Evolutionary conservation across 2,113 vertebrate species (phyloP).

Genomic region (Aix galericulata): DNA sequence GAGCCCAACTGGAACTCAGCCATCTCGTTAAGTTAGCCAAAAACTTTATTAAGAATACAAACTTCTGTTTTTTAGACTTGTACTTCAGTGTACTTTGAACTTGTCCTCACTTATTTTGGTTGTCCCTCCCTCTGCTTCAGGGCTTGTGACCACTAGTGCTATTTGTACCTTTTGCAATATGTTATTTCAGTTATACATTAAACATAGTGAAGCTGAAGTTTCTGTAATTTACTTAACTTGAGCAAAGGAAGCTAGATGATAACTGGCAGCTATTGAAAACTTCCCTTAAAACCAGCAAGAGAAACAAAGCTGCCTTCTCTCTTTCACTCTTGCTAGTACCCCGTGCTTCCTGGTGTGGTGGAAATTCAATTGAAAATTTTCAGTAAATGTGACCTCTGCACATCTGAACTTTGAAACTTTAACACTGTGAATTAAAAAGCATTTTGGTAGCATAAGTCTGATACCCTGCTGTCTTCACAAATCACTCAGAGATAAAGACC

Average conservation of each 20-base stretch:
- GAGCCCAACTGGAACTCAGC: background rate
- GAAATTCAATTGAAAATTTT: background rate
- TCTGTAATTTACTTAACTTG: background rate
- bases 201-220: background rate
- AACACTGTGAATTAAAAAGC: background rate
- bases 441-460: background rate
- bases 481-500: fast-evolving
- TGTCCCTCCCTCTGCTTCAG: background rate
- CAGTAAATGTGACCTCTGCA: background rate
- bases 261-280: background rate
- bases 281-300: background rate
- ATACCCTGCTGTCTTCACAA: background rate
- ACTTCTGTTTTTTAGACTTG: background rate
- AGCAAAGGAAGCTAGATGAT: background rate
- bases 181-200: background rate
- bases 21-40: background rate
- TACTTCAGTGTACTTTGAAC: background rate
- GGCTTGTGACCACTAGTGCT: background rate
- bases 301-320: background rate
- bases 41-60: fast-evolving
- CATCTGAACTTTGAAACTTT: background rate
- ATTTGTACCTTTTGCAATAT: background rate
- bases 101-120: background rate
- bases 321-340: background rate
- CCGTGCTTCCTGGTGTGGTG: background rate